These are phyloP conservation scores for Lasius platythorax DNA, from an alignment of 2,888 invertebrate species.

Conservation along the genomic window DNA sequence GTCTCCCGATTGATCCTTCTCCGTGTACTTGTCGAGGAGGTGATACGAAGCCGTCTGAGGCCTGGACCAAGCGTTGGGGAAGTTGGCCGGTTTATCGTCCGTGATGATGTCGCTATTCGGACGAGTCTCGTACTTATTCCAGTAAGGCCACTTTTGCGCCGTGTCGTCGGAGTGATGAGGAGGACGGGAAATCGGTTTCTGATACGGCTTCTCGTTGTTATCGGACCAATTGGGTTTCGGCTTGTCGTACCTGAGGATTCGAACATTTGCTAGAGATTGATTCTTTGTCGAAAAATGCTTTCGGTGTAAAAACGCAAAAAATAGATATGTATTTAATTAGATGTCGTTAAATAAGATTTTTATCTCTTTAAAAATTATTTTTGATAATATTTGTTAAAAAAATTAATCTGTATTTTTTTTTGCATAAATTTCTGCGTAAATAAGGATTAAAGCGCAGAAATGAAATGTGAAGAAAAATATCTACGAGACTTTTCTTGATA, in stretches of 20 bases:
- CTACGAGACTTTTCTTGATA: not conserved
- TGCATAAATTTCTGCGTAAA: not conserved
- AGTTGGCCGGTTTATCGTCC: conserved; percentile 87
- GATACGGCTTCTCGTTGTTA: conserved; percentile 75
- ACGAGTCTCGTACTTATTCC: conserved; percentile 83
- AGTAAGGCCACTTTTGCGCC: conserved; percentile 85
- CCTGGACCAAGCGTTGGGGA: conserved; percentile 85
- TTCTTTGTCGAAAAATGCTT: not conserved
- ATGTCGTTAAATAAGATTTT: not conserved
- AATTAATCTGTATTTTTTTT: not conserved
- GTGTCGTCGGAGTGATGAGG: conserved; percentile 76
- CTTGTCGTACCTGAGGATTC: conserved; percentile 79
- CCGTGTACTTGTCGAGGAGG: conserved; percentile 72
- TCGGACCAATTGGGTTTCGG: conserved; percentile 81
- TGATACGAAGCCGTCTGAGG: conserved; percentile 74
- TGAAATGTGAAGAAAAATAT: not conserved
- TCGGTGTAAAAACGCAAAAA: not conserved
- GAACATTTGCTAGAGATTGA: not conserved
- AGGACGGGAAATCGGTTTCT: conserved; percentile 73
- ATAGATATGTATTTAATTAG: not conserved
- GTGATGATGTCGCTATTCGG: conserved; percentile 87
- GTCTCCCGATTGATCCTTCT: conserved; percentile 69
- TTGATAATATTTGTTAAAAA: not conserved
- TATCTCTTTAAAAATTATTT: not conserved
- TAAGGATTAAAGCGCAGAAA: not conserved